phyloP scores from a whole-genome alignment of 1,140 invertebrate genomes.

The Tetramorium parvispinum region DNA sequence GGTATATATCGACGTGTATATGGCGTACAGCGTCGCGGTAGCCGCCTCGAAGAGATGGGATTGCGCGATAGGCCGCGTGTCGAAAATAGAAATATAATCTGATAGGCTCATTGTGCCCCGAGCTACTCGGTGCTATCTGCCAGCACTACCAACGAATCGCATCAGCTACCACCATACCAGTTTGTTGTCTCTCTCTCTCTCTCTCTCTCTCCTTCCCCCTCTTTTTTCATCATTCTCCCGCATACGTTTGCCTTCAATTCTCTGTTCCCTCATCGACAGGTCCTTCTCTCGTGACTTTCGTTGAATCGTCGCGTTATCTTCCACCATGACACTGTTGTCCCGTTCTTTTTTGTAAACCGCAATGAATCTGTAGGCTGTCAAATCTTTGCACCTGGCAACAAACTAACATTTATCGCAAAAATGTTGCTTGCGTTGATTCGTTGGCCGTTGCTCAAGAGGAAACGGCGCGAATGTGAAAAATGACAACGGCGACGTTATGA shows the following conservation, averaged over 20 bases:
- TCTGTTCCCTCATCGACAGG: neutral
- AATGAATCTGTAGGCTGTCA: neutral
- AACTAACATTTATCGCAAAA: neutral
- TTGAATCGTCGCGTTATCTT: conserved; percentile 25
- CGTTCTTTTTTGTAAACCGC: neutral
- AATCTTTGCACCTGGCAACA: neutral
- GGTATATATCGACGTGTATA: conserved; percentile 30
- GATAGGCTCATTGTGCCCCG: conserved; percentile 85
- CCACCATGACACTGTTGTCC: neutral
- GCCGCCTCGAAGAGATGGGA: conserved; percentile 82
- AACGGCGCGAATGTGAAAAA: conserved; percentile 36
- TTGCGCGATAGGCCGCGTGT: conserved; percentile 84
- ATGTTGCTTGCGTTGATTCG: neutral
- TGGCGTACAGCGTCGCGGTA: conserved; percentile 78
- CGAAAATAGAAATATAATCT: conserved; percentile 86
- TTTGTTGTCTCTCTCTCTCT: conserved; percentile 44
- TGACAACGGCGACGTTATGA: neutral
- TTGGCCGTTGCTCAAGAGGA: neutral
- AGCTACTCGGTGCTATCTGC: conserved; percentile 82
- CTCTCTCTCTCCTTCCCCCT: conserved; percentile 45
- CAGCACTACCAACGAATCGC: conserved; percentile 77
- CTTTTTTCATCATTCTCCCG: neutral
- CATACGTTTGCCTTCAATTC: neutral
- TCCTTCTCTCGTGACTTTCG: conserved; percentile 11
- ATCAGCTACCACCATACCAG: conserved; percentile 57